Percentiles rank a stretch among this genome's conserved stretches.
Evolutionary conservation across 2,113 vertebrate genomes (phyloP).

Genomic region (Ia io): DNA sequence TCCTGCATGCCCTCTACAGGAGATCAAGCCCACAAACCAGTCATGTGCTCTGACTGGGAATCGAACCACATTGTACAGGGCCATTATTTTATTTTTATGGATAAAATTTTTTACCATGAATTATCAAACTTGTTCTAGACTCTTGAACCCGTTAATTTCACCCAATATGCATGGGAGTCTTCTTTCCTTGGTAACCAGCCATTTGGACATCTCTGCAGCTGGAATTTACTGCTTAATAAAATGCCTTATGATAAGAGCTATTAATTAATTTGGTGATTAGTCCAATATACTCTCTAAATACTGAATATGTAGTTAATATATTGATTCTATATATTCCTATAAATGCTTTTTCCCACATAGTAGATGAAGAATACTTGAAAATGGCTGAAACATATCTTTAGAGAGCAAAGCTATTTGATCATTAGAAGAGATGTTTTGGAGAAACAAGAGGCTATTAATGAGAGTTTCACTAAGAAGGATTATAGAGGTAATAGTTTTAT

Average conservation of each 20-base stretch:
- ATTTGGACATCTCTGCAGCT: slow-evolving; percentile 45
- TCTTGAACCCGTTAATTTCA: background rate
- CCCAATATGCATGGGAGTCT: background rate
- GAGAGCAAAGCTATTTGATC: slow-evolving; percentile 66
- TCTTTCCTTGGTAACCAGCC: background rate
- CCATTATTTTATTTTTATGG: background rate
- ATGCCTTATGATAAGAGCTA: background rate
- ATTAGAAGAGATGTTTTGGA: slow-evolving; percentile 71
- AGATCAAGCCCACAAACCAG: too few species aligned
- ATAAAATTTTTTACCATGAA: background rate
- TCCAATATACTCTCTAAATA: slow-evolving; percentile 31
- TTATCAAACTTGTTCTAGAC: background rate
- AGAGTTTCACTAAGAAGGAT: slow-evolving; percentile 63
- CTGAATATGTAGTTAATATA: slow-evolving; percentile 12
- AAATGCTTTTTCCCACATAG: slow-evolving; percentile 58
- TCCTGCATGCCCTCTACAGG: too few species aligned
- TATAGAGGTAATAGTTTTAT: slow-evolving; percentile 66
- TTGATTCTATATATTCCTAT: slow-evolving; percentile 63
- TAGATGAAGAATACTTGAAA: slow-evolving; percentile 74
- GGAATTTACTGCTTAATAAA: slow-evolving; percentile 43
- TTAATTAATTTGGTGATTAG: slow-evolving; percentile 30
- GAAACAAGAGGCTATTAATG: slow-evolving; percentile 52
- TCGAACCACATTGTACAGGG: too few species aligned
- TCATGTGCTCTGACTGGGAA: too few species aligned
- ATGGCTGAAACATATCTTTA: slow-evolving; percentile 52